phyloP scores from a whole-genome alignment of 2,888 invertebrate genomes.

The Hyalella azteca region DNA sequence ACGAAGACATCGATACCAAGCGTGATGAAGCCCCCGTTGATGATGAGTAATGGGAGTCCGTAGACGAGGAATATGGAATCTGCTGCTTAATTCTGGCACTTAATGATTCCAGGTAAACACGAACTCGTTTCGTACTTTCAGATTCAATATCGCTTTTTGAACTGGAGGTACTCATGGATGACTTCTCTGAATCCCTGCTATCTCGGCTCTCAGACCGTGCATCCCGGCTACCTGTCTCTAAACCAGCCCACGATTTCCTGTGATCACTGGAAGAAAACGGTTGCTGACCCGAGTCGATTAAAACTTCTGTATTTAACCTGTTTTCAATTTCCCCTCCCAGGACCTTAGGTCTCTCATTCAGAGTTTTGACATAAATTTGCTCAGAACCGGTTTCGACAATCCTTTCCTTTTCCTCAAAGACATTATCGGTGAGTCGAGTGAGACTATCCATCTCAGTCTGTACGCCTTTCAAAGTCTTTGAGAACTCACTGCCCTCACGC shows the following conservation, averaged over 20 bases:
- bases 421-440: slow-evolving; percentile 26
- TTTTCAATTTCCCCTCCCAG: slow-evolving; percentile 23
- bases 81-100: slow-evolving; percentile 51
- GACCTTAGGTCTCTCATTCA: slow-evolving; percentile 27
- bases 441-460: slow-evolving; percentile 35
- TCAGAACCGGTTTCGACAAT: background rate
- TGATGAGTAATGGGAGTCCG: slow-evolving; percentile 29
- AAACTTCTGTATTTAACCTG: background rate
- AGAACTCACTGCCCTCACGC: slow-evolving; percentile 30
- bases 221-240: slow-evolving; percentile 3
- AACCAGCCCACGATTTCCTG: slow-evolving; percentile 33
- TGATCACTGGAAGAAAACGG: slow-evolving; percentile 9
- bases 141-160: slow-evolving; percentile 28
- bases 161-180: slow-evolving; percentile 35
- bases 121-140: slow-evolving; percentile 43
- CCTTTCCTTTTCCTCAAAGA: slow-evolving; percentile 27
- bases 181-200: slow-evolving; percentile 31
- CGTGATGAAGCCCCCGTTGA: slow-evolving; percentile 27
- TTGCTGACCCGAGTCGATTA: background rate
- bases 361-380: background rate
- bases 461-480: slow-evolving; percentile 31
- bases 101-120: slow-evolving; percentile 52
- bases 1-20: slow-evolving; percentile 41
- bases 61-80: slow-evolving; percentile 21
- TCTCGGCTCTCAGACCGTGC: background rate